Base-by-base conservation (phyloP, 2,113 vertebrate genomes). In the Syngnathus typhle region DNA sequence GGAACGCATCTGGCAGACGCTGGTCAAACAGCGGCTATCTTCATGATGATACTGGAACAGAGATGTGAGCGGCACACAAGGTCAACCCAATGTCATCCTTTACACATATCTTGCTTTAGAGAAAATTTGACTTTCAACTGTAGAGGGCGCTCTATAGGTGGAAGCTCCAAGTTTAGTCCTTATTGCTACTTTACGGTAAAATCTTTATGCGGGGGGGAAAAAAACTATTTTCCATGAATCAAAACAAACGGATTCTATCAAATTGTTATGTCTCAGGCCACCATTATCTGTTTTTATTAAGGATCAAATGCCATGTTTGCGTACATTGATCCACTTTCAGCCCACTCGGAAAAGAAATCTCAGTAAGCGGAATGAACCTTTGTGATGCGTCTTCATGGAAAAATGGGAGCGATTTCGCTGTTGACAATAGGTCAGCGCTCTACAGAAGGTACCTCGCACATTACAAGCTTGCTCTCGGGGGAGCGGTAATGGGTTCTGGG, bases 401-500 rank as follows among this genome's bases (percentile, higher is more conserved):
- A 21, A 90, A 88, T 75, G 76, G 84, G 75, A 72, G 73, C 79
- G 78, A 88, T 84, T 86, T 86, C 80, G 87, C 80, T 90, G 85
- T 90, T 89, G 89, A 91, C 88, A 88, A 80, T 87, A 82, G 86
- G 88, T 91, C 86, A 87, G 78, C 82, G 85, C 85, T 88, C 83
- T 86, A 78, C 82, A 80, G 86, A 89, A 85, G 88, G 87, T 86
- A 88, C 87, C 87, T 84, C 86, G 86, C 90, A 88, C 89, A 90
- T 91, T 91, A 92, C 76, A 84, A 85, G 85, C 83, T 82, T 81
- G 85, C 79, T 89, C 89, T 86, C 88, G 32, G 72, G 87, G 86
- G 90, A 88, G 86, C 85, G 85, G 84, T 91, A 90, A 91, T 91
- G 88, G 87, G 89, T 91, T 91, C 89, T 85, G 84, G 87, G 87